These are phyloP conservation scores for Maccullochella peelii DNA, from an alignment of 2,113 vertebrate genomes.

Conservation along the genomic window DNA sequence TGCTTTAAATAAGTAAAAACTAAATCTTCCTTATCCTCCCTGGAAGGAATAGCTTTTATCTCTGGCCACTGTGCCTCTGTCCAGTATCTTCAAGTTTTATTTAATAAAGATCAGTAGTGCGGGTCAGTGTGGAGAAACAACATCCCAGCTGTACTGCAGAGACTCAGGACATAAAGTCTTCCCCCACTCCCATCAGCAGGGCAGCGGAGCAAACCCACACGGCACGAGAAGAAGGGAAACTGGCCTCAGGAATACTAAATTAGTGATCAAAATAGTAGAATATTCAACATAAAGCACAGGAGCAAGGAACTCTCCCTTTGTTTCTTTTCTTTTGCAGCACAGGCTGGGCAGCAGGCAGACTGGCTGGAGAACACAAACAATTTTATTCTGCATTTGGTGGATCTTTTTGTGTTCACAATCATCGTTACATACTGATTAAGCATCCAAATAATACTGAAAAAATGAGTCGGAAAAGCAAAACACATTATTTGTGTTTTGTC, in stretches of 20 bases:
- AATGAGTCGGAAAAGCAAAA: background rate
- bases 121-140: slow-evolving; percentile 55
- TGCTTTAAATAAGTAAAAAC: slow-evolving; percentile 27
- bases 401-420: background rate
- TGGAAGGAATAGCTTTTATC: slow-evolving; percentile 37
- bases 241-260: slow-evolving; percentile 41
- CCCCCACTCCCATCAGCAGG: slow-evolving; percentile 44
- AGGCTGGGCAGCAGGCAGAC: background rate
- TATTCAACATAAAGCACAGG: slow-evolving; percentile 4
- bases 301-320: background rate
- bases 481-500: background rate
- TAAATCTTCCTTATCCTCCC: slow-evolving; percentile 14
- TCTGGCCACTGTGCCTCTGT: slow-evolving; percentile 12
- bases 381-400: background rate
- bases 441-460: background rate
- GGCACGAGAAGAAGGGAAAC: slow-evolving; percentile 15
- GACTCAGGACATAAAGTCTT: slow-evolving; percentile 40
- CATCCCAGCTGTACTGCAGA: slow-evolving; percentile 30
- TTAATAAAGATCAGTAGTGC: slow-evolving; percentile 64
- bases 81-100: slow-evolving; percentile 42
- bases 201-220: slow-evolving; percentile 51
- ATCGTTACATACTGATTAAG: background rate
- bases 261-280: slow-evolving; percentile 28
- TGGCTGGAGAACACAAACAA: background rate
- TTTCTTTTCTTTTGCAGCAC: background rate